Base-by-base conservation (phyloP, 2,797 vertebrate species). In the Limnodromus scolopaceus region DNA sequence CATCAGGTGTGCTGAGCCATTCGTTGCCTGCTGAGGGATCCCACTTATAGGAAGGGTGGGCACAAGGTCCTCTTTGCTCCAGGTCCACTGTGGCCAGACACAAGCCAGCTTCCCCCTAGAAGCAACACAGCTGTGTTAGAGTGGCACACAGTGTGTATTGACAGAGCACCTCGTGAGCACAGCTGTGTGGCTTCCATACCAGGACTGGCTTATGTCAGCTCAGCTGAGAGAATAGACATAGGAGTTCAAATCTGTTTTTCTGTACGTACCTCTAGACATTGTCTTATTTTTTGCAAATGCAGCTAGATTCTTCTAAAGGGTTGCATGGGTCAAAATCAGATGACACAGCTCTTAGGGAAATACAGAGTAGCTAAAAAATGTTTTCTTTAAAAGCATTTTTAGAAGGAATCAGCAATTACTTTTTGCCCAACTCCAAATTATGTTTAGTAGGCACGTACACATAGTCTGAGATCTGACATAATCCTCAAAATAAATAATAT, bases 401-500 rank as follows among this genome's bases (percentile, higher is more conserved):
- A 76, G 54, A 74, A 89, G 51, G 38, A 91, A n/a, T 72, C 13
- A 10, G 14, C 58, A 43, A 74, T 82, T 89, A 70, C 82, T 92
- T 97, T 92, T 83, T 74, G 68, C 72, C 36, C 60, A 57, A 60
- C 55, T 95, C 45, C 71, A 87, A 77, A 92, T 95, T 92, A 94
- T 85, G 54, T 95, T 96, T 97, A 95, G 36, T 90, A 93, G 87
- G 45, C 84, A 79, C 68, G 66, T 94, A 94, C 93, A 61, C 82
- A 32, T 75, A 78, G 74, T 46, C 89, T 95, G 83, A 93, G 46
- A 43, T 95, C 87, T 96, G 95, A 93, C 70, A 93, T 89, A 92
- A 84, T 93, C 88, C 71, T 86, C 48, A 71, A 96, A 97, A 85
- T 89, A 96, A 96, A 92, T 92, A 97, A 96, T 94, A 93, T 84